phyloP scores from a whole-genome alignment of 2,113 vertebrate species.

The Lamprotornis superbus region DNA sequence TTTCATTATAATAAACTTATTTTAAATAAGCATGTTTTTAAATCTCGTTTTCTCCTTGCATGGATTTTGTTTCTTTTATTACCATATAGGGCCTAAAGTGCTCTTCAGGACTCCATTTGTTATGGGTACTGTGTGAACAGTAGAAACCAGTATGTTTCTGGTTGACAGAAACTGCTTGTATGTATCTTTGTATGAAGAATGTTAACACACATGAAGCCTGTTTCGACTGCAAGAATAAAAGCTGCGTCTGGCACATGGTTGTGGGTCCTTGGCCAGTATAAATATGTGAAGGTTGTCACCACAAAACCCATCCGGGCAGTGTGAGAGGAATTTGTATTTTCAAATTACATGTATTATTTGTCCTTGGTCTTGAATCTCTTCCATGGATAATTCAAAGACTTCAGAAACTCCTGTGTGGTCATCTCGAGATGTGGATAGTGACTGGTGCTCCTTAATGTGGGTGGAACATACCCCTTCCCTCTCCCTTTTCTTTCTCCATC shows the following conservation, averaged over 20 bases:
- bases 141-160: neutral
- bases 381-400: neutral
- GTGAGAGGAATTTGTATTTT: neutral
- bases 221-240: constrained; percentile 21
- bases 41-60: constrained; percentile 6
- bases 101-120: constrained; percentile 13
- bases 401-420: neutral
- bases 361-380: neutral
- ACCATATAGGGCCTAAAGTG: neutral
- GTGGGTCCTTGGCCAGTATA: neutral
- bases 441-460: neutral
- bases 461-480: neutral
- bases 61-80: constrained; percentile 5
- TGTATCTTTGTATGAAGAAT: constrained; percentile 39
- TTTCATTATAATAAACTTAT: constrained; percentile 78
- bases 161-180: constrained; percentile 23
- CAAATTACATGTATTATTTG: neutral
- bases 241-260: neutral
- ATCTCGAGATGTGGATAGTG: neutral
- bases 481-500: neutral
- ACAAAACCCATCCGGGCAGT: neutral
- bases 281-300: neutral
- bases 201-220: neutral
- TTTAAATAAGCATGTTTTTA: constrained; percentile 69
- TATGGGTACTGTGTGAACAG: constrained; percentile 27